phyloP scores from a whole-genome alignment of 2,888 invertebrate genomes.

The Cecidostiba fungosa region DNA sequence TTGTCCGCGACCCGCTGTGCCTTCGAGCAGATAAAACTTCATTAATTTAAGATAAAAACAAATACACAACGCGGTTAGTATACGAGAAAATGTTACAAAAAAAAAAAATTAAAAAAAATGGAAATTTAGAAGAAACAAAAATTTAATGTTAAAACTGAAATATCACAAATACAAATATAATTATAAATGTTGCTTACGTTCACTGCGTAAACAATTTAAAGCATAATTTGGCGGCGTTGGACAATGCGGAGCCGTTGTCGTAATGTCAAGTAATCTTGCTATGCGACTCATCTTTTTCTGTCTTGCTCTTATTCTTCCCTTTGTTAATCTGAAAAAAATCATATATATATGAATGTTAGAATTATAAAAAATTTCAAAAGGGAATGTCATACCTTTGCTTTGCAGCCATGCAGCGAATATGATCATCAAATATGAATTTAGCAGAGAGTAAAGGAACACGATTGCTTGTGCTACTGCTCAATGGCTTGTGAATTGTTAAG shows the following conservation, averaged over 20 bases:
- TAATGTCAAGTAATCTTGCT: constrained; percentile 93
- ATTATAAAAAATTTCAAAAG: neutral
- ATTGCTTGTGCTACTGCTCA: constrained; percentile 84
- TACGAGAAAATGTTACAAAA: neutral
- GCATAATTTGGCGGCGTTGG: constrained; percentile 78
- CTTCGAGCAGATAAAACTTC: constrained; percentile 65
- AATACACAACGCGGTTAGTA: neutral
- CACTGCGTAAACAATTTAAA: constrained; percentile 74
- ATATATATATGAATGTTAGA: neutral
- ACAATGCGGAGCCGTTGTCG: constrained; percentile 79
- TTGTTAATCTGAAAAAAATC: constrained; percentile 73
- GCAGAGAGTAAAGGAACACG: constrained; percentile 91
- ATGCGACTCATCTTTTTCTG: constrained; percentile 99
- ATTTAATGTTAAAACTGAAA: neutral
- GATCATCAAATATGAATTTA: constrained; percentile 98
- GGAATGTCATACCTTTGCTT: constrained; percentile 89
- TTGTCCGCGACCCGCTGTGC: constrained; percentile 74
- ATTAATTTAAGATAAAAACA: constrained; percentile 24
- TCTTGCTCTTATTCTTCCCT: constrained; percentile 95
- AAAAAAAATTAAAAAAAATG: neutral
- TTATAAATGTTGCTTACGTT: constrained; percentile 71
- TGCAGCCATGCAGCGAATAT: constrained; percentile 99
- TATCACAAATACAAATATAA: neutral
- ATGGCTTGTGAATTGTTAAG: constrained; percentile 94
- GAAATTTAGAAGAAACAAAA: neutral